phyloP scores from a whole-genome alignment of 2,888 invertebrate species.

The Eremobia ochroleuca region DNA sequence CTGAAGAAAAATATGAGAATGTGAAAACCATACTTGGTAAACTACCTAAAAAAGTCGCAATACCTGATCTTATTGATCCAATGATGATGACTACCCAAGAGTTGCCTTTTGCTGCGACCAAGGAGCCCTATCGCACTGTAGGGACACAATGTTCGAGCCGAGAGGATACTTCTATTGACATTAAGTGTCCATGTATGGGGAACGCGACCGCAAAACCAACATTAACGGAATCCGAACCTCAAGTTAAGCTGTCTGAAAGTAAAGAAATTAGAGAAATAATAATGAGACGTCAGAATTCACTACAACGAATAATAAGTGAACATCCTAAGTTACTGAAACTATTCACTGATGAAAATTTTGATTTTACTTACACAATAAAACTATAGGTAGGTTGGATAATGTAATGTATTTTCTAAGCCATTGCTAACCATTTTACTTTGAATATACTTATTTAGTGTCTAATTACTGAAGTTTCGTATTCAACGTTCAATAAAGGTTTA shows the following conservation, averaged over 20 bases:
- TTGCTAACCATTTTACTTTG: slow-evolving; percentile 9
- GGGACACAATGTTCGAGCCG: slow-evolving; percentile 85
- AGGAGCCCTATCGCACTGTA: slow-evolving; percentile 75
- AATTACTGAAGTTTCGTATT: slow-evolving; percentile 30
- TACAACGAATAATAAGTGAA: slow-evolving; percentile 75
- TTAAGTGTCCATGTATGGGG: slow-evolving; percentile 76
- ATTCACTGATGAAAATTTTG: slow-evolving; percentile 84
- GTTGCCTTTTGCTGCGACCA: slow-evolving; percentile 80
- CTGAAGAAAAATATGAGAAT: slow-evolving; percentile 81
- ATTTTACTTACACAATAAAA: slow-evolving; percentile 70
- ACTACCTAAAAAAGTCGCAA: slow-evolving; percentile 43
- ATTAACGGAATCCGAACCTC: slow-evolving; percentile 27
- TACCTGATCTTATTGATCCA: slow-evolving; percentile 72
- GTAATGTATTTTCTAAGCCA: slow-evolving; percentile 47
- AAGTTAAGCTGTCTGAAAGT: slow-evolving; percentile 58
- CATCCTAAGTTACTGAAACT: slow-evolving; percentile 83
- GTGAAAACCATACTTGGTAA: slow-evolving; percentile 78
- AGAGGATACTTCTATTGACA: slow-evolving; percentile 74
- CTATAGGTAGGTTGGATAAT: slow-evolving; percentile 56
- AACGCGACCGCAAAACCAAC: slow-evolving; percentile 36
- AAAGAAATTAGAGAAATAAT: slow-evolving; percentile 70
- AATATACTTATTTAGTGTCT: slow-evolving; percentile 41
- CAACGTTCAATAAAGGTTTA: slow-evolving; percentile 23
- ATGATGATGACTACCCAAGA: slow-evolving; percentile 73
- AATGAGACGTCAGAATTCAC: slow-evolving; percentile 76